Evolutionary conservation across 2,888 invertebrate genomes (phyloP), one percentile per base, ranked within the genome.

Genomic region (Lysandra bellargus): DNA sequence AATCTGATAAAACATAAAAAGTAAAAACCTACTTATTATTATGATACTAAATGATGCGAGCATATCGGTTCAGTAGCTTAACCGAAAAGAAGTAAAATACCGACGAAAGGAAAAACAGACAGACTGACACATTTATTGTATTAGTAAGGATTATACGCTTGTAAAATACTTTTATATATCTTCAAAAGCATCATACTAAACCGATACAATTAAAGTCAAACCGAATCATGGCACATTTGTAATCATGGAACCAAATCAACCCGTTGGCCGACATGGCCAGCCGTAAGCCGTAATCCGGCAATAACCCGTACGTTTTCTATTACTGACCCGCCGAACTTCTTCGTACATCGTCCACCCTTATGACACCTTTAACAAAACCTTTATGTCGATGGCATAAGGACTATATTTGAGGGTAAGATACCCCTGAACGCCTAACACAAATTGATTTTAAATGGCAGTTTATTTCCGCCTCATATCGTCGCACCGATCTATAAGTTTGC

Each of bases 361-460:
- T 1, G 4, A 4, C 5, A 57, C 57, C 17, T 57, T 17, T 1
- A 57, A 14, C 17, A 57, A 17, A 14, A 57, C 57, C 17, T 4
- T 57, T 57, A 57, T 57, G 1, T 1, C 57, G 0, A 57, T 4
- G 17, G 17, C 17, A 57, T 1, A 57, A 14, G 57, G 17, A 0
- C 14, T 14, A 4, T 57, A 4, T 17, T 57, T 57, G 14, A 57
- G 4, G 14, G 57, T 4, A 57, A 17, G 12, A 57, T 57, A 57
- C 4, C 57, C 57, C 17, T 5, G 57, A 86, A 88, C 89, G 88
- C 90, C 92, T 93, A 90, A 94, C 94, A 94, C 94, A 94, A 94
- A 94, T 94, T 94, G 94, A 93, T 94, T 94, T 94, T 94, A 94
- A 94, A 94, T 92, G 91, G 92, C 93, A 92, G 93, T 93, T 94